Conservation (phyloP, 2,888 invertebrate genomes). For the Alcis repandata region DNA sequence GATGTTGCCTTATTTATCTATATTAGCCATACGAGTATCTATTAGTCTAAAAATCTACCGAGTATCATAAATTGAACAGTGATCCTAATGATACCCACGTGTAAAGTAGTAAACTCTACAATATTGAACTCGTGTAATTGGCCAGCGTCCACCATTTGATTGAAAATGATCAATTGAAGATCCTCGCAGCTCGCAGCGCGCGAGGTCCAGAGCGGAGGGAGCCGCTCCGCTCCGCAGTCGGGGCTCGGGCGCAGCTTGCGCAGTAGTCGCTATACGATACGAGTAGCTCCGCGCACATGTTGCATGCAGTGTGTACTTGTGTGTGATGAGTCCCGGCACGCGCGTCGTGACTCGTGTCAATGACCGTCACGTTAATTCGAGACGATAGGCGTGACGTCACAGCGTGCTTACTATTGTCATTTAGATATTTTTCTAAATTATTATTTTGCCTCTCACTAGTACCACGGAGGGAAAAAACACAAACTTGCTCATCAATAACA, state of each 20-base stretch:
- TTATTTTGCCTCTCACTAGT: no score
- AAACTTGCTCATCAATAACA: no score
- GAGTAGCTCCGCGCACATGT: neutral
- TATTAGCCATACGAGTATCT: no score
- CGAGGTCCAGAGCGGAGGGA: neutral
- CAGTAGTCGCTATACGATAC: neutral
- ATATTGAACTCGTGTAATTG: neutral
- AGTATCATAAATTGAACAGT: no score
- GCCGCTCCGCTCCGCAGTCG: neutral
- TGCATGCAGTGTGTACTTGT: neutral
- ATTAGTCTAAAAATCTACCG: no score
- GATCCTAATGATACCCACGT: no score
- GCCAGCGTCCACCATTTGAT: slow-evolving; percentile 8
- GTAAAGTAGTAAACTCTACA: no score
- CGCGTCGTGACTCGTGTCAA: slow-evolving; percentile 35
- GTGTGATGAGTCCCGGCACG: slow-evolving; percentile 5
- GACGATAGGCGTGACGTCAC: slow-evolving; percentile 10
- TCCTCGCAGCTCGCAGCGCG: neutral
- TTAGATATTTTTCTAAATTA: neutral
- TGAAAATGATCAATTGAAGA: slow-evolving; percentile 22
- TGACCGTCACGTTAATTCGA: slow-evolving; percentile 33
- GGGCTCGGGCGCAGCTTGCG: neutral
- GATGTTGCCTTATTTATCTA: no score
- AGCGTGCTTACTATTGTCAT: slow-evolving; percentile 16
- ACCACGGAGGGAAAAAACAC: no score